Conservation (phyloP, 2,888 invertebrate species). For the Blastobasis adustella region DNA sequence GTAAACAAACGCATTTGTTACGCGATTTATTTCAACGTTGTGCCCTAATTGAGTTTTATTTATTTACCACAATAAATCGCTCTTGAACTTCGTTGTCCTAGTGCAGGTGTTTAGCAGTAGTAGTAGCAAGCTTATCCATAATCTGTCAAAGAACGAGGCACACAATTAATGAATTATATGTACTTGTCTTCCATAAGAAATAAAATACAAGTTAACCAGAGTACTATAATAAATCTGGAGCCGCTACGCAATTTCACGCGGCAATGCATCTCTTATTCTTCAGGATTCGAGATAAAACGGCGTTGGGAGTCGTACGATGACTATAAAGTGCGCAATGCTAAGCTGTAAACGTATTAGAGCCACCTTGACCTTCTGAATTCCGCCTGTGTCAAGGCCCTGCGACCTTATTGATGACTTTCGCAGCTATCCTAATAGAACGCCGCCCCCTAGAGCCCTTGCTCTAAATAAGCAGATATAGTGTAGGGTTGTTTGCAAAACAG, state of each 20-base stretch:
- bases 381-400: slow-evolving; percentile 44
- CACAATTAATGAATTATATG: no score
- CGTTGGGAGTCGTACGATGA: slow-evolving; percentile 33
- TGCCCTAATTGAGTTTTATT: slow-evolving; percentile 17
- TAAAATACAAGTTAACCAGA: no score
- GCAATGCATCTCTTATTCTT: slow-evolving; percentile 24
- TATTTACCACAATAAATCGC: slow-evolving; percentile 20
- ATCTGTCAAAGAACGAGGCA: no score
- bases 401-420: slow-evolving; percentile 37
- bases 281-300: slow-evolving; percentile 28
- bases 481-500: slow-evolving; percentile 22
- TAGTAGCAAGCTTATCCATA: neutral
- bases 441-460: slow-evolving; percentile 25
- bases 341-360: slow-evolving; percentile 46
- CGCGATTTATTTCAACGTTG: slow-evolving; percentile 16
- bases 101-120: neutral
- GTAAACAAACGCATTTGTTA: slow-evolving; percentile 28
- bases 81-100: slow-evolving; percentile 11
- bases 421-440: slow-evolving; percentile 31
- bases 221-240: neutral
- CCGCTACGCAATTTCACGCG: no score
- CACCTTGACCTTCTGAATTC: slow-evolving; percentile 51
- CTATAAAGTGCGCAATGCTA: slow-evolving; percentile 49
- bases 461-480: slow-evolving; percentile 34
- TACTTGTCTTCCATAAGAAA: no score